Evolutionary conservation across 2,888 invertebrate genomes (phyloP).

Genomic region (Agrochola macilenta): DNA sequence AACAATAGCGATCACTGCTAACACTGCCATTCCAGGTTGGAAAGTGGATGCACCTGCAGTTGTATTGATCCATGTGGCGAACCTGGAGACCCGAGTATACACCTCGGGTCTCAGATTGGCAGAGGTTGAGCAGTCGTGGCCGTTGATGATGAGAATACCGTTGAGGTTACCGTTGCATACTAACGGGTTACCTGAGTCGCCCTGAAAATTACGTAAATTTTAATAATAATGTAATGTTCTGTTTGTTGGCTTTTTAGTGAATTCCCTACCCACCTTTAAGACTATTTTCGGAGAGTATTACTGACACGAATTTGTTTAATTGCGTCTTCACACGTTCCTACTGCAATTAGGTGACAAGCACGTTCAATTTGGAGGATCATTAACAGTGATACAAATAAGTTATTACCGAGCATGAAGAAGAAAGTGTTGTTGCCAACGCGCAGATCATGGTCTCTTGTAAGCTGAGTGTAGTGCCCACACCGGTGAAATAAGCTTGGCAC

Average conservation of each 20-base stretch:
- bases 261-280: background rate
- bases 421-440: background rate
- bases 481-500: background rate
- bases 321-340: background rate
- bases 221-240: background rate
- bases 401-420: constrained; percentile 15
- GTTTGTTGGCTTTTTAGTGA: background rate
- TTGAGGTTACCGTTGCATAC: constrained; percentile 15
- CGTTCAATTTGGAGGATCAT: background rate
- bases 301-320: background rate
- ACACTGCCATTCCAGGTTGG: constrained; percentile 15
- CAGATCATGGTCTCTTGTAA: constrained; percentile 3
- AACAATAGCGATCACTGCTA: constrained; percentile 21
- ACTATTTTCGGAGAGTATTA: background rate
- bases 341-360: background rate
- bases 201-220: constrained; percentile 26
- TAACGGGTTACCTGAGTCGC: constrained; percentile 36
- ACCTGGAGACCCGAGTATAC: constrained; percentile 28
- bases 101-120: background rate
- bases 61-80: background rate
- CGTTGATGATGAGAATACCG: constrained; percentile 13
- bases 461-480: rapidly evolving
- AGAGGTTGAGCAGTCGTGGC: background rate
- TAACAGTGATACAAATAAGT: background rate
- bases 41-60: constrained; percentile 29